phyloP scores from a whole-genome alignment of 2,797 vertebrate species.

The Acipenser transmontanus region DNA sequence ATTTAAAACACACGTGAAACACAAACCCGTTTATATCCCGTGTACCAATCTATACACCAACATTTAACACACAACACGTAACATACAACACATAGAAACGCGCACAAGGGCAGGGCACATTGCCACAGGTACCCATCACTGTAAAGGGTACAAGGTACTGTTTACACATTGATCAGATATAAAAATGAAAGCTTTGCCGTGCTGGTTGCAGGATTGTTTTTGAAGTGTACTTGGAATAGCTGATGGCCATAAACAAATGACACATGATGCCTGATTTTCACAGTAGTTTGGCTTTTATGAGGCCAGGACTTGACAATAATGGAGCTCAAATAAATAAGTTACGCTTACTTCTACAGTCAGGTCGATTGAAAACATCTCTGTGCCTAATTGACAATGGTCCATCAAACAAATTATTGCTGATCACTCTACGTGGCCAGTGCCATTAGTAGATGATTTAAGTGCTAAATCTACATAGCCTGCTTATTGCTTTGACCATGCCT shows the following conservation, averaged over 20 bases:
- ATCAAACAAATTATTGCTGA: conserved; percentile 50
- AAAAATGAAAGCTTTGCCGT: not conserved
- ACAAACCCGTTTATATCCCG: too few relatives aligned
- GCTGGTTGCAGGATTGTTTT: not conserved
- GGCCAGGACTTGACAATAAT: conserved; percentile 10
- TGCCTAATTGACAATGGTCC: conserved; percentile 18
- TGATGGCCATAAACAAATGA: too few relatives aligned
- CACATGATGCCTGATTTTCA: not conserved
- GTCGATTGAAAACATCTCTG: conserved; percentile 9
- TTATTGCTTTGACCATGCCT: conserved; percentile 12
- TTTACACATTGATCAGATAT: not conserved
- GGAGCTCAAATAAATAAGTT: conserved; percentile 9
- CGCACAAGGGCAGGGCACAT: not conserved
- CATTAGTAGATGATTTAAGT: conserved; percentile 39
- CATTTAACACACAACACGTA: too few relatives aligned
- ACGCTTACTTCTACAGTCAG: conserved; percentile 3
- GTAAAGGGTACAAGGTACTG: not conserved
- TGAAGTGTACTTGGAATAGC: too few relatives aligned
- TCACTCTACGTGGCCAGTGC: conserved; percentile 14
- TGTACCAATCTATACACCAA: too few relatives aligned
- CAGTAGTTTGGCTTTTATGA: not conserved
- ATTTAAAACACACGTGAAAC: too few relatives aligned
- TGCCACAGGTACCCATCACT: not conserved
- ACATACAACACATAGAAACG: too few relatives aligned
- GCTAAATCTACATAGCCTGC: conserved; percentile 10